Evolutionary conservation across 2,113 vertebrate genomes (phyloP).

Genomic region (Rhabdornis inornatus): DNA sequence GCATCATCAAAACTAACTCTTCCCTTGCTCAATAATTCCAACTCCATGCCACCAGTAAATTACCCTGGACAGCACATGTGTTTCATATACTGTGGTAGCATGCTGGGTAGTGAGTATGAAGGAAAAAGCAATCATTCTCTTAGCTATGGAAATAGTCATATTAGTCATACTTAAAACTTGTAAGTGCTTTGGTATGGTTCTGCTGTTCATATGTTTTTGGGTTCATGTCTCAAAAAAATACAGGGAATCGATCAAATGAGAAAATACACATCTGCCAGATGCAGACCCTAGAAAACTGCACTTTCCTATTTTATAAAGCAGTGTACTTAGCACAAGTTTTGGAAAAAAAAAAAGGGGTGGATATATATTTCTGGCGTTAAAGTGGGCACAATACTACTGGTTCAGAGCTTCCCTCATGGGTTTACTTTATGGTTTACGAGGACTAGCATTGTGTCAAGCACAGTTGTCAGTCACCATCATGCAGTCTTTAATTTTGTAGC

Average conservation of each 20-base stretch:
- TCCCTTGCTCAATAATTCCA: not conserved
- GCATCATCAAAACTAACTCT: not conserved
- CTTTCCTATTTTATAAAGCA: not conserved
- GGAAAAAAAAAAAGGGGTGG: not conserved
- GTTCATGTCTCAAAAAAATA: not conserved
- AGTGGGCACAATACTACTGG: not conserved
- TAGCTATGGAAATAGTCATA: not conserved
- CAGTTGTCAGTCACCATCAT: not conserved
- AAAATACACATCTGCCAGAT: not conserved
- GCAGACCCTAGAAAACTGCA: not conserved
- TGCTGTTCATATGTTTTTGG: not conserved
- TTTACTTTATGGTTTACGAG: not conserved
- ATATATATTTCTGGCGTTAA: not conserved
- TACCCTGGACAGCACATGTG: conserved; percentile 19
- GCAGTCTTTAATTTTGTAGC: not conserved
- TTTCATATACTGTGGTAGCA: conserved; percentile 4
- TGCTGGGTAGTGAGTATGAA: not conserved
- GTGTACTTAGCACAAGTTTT: not conserved
- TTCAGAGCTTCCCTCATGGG: not conserved
- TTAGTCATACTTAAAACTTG: not conserved
- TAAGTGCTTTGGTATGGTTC: not conserved
- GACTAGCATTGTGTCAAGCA: not conserved
- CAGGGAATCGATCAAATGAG: not conserved
- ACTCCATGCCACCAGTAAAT: not conserved
- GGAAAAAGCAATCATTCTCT: not conserved